Base-by-base conservation (phyloP, 1,140 invertebrate species). In the Zaprionus inermis region DNA sequence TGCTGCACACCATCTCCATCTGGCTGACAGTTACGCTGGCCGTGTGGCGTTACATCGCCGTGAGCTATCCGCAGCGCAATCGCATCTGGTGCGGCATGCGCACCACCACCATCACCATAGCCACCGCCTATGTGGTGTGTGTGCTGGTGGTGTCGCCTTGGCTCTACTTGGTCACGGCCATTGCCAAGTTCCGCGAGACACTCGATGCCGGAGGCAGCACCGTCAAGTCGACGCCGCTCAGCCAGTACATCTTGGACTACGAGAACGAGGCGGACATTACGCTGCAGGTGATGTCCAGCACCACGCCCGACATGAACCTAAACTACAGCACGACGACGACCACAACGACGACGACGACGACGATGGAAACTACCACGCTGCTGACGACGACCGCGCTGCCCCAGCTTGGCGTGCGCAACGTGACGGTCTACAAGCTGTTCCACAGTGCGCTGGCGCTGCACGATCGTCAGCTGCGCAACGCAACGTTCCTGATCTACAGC, bases 21-120 rank as follows among this genome's bases (percentile, higher is more conserved):
- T 98, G 97, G 95, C 91, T 99, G 64, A 98, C 98, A 0, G 96
- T 99, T 0, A 97, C 97, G 1, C 91, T 99, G 38, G 98, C 98
- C 0, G 95, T 99, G 5, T 99, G 98, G 97, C 93, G 98, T 5
- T 99, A 98, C 91, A 95, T 99, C 16, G 97, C 97, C 1, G 97
- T 98, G 0, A 96, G 95, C 1, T 95, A 95, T 92, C 96, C 97
- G 0, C 96, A 97, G 67, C 94, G 94, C 32, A 96, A 97, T 92
- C 93, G 95, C 28, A 94, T 95, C 34, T 96, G 96, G 95, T 98
- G 97, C 81, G 96, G 94, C 65, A 96, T 96, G 92, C 93, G 93
- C 5, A 94, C 95, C 20, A 97, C 96, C 0, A 93, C 95, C 5
- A 83, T 95, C 9, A 96, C 97, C 2, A 97, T 99, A 18, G 92